Base-by-base conservation (phyloP, 2,888 invertebrate species). In the Selenia dentaria region DNA sequence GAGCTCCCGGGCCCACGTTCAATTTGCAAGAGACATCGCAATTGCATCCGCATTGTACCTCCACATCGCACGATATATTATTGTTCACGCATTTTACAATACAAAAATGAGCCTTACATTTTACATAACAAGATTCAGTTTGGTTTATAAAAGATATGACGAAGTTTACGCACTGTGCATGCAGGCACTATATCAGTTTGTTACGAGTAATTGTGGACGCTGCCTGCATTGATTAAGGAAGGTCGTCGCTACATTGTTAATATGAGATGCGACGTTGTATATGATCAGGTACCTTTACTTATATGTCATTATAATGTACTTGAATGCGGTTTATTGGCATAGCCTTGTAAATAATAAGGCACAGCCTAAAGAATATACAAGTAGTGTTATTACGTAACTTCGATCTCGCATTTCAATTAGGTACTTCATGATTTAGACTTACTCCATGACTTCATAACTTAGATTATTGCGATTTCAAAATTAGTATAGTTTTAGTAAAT, bases 141-240 rank as follows among this genome's bases (percentile, higher is more conserved):
- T 50, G 0, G 10, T 11, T 18, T 48, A 31, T 6, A 6, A 0
- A 8, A 31, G 20, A 14, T 34, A 32, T 47, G 53, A 51, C 54
- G 50, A 50, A 60, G 51, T 56, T 53, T 62, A 56, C 61, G 59
- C 62, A 67, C 60, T 62, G 55, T 45, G 58, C 60, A 68, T 59
- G 67, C 63, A 59, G 47, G 57, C 64, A 75, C 66, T 85, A 80
- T 69, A 83, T 87, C 83, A 83, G 69, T 54, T 78, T 59, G 85
- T 88, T 87, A 79, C 72, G 70, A 53, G 70, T 83, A 76, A 85
- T 86, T 86, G 84, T 74, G 74, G 70, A 79, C 79, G 79, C 58
- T 70, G 70, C 57, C 54, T 71, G 79, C 81, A 86, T 85, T 84
- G 75, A 83, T 79, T 77, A 79, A 79, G 70, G 79, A 82, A 79